Evolutionary conservation across 2,113 vertebrate genomes (phyloP), one percentile per base, ranked within the genome.

Genomic region (Sylvia atricapilla): DNA sequence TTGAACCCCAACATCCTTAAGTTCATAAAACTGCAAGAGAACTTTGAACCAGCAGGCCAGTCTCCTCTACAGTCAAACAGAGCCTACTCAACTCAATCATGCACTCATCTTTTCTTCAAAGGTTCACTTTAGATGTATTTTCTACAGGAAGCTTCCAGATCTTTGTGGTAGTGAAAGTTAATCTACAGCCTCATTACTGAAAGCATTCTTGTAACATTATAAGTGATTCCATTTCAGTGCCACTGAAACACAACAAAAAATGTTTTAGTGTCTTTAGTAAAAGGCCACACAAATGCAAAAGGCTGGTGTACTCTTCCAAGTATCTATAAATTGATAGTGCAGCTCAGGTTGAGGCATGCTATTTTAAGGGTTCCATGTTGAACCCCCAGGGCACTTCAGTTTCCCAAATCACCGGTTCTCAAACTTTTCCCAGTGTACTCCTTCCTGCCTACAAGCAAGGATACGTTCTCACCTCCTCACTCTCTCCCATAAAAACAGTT

Each of bases 171-270:
- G 75, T 7, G 2, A 55, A 92, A 90, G 72, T 86, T 93, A 88
- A 92, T 94, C 92, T 94, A 86, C 92, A 96, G 88, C 52, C 64
- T 75, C 37, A 6, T 84, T 84, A 90, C 85, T 78, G 56, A 74
- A 83, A 84, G 41, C 90, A 94, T 90, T 95, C 72, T 47, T 87
- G 64, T 44, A 87, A 84, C 68, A 84, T 85, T 80, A 0, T 23
- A 81, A 95, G 68, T 80, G 93, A 89, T 47, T 90, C 70, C 73
- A 92, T 87, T 35, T 69, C 89, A 93, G 81, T 30, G 30, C 77
- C 86, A 93, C 69, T 85, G 84, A 89, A 92, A 88, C 68, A 93
- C 89, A 93, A 88, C 73, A 93, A 95, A 93, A 68, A n/a, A 90
- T 81, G 55, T 16, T 94, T 92, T 64, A 63, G 60, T 68, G 74